Evolutionary conservation across 2,797 vertebrate genomes (phyloP).

Genomic region (Clarias laeviceps): DNA sequence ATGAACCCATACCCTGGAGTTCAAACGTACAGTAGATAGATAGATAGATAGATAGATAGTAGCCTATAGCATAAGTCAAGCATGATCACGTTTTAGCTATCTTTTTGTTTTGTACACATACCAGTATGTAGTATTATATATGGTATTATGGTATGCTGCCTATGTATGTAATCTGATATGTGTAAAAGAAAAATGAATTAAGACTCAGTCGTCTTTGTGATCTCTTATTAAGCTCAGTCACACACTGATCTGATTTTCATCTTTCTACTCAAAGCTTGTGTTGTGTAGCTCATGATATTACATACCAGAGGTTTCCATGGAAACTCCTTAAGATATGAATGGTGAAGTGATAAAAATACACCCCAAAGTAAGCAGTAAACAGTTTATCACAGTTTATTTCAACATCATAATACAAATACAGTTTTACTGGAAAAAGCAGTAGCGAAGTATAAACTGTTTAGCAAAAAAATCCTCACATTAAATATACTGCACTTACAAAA

Average conservation of each 20-base stretch:
- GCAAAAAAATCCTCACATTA: slow-evolving; percentile 18
- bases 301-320: slow-evolving; percentile 18
- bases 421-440: slow-evolving; percentile 25
- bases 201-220: neutral
- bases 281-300: slow-evolving; percentile 5
- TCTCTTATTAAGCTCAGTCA: neutral
- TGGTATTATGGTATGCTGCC: no score
- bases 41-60: no score
- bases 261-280: neutral
- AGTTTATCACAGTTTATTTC: slow-evolving; percentile 20
- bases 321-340: slow-evolving; percentile 16
- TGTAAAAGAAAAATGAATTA: neutral
- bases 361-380: neutral
- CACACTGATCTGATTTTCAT: neutral
- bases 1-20: no score
- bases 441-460: neutral
- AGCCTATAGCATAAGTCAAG: no score
- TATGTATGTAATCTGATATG: neutral
- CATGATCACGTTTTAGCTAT: neutral
- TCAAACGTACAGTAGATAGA: no score
- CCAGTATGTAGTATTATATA: neutral
- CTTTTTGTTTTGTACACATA: neutral
- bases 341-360: neutral
- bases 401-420: slow-evolving; percentile 33
- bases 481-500: slow-evolving; percentile 30